phyloP scores from a whole-genome alignment of 2,113 vertebrate species.

The Petrocephalus zakoni region DNA sequence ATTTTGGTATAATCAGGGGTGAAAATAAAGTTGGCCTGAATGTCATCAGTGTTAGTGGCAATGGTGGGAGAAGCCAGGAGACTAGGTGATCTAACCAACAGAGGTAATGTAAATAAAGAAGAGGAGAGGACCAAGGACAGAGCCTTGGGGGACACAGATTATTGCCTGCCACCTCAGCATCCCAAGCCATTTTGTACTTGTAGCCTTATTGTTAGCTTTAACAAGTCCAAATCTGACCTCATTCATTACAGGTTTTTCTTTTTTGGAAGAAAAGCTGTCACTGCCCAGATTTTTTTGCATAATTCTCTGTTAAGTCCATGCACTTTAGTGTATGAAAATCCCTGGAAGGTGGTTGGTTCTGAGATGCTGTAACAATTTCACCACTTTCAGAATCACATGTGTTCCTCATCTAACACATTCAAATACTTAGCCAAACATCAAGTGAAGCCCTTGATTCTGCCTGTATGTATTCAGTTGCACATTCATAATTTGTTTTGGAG shows the following conservation, averaged over 20 bases:
- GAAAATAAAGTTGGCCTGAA: too few relatives aligned
- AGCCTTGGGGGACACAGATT: too few relatives aligned
- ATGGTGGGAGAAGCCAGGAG: too few relatives aligned
- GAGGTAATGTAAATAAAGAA: too few relatives aligned
- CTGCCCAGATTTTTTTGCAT: neutral
- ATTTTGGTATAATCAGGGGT: too few relatives aligned
- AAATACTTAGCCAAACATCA: neutral
- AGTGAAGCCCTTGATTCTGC: neutral
- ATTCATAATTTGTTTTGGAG: neutral
- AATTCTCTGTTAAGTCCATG: neutral
- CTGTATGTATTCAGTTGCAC: neutral
- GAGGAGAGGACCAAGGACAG: too few relatives aligned
- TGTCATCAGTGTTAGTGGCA: too few relatives aligned
- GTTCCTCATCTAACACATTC: neutral
- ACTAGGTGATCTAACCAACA: too few relatives aligned
- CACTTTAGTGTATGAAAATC: neutral
- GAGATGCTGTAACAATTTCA: neutral
- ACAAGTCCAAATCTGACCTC: neutral
- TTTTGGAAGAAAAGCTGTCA: neutral
- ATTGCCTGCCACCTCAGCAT: too few relatives aligned
- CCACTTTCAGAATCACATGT: neutral
- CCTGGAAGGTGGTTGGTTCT: neutral
- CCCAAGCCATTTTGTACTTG: neutral
- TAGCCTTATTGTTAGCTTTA: neutral
- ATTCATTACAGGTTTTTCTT: neutral